Evolutionary conservation across 2,888 invertebrate genomes (phyloP), one percentile per base, ranked within the genome.

Genomic region (Netelia virgata): DNA sequence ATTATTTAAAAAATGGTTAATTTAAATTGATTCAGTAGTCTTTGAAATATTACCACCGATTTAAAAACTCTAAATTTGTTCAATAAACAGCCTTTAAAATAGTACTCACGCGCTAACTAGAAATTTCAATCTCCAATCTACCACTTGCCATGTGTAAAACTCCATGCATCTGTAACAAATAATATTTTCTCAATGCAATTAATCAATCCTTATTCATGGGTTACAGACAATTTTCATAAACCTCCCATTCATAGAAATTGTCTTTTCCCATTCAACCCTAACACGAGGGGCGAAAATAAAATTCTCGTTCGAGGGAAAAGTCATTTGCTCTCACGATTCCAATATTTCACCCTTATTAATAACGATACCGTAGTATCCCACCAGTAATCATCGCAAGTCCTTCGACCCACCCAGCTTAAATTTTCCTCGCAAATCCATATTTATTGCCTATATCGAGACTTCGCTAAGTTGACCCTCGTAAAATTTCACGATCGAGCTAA

Each of bases 401-500:
- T 66, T 59, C 23, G 66, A 70, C 53, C 36, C 28, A 47, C 64
- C 61, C 61, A 16, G 55, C 53, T 79, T 61, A 59, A 84, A 14
- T 82, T 82, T 84, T 59, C 74, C 55, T 50, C 66, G 41, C 72
- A 82, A 82, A 82, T 85, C 85, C 85, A 76, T 82, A 82, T 84
- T 84, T 82, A 85, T 82, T 76, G 72, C 75, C 75, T 18, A 43
- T 70, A 50, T 57, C 28, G 3, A 20, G 69, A 43, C 16, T 16
- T 47, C 64, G 66, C 36, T 36, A 66, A 20, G 75, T 66, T 82
- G 72, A 76, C 75, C 75, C 85, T 68, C 72, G 68, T 79, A 47
- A 76, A 82, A 82, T 79, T 85, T 73, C 72, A 61, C 47, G 72
- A 84, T 83, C 78, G 75, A 43, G 50, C 82, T 86, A 86, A 87